Base-by-base conservation (phyloP, 2,113 vertebrate genomes). In the Synchiropus splendidus region DNA sequence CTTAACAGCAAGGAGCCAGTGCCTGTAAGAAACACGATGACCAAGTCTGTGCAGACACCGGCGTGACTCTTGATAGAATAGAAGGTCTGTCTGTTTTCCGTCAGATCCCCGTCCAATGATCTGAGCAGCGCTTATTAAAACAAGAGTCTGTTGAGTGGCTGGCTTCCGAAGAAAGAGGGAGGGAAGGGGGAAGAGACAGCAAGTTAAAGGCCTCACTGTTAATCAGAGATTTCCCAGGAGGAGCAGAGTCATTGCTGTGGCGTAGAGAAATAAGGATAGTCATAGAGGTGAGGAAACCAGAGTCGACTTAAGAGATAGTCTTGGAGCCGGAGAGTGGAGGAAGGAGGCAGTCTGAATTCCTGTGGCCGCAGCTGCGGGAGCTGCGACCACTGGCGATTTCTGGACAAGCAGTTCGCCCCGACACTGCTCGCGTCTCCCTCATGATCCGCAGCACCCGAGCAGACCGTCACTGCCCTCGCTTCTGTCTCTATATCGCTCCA, bases 341-440 rank as follows among this genome's bases (percentile, higher is more conserved):
- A 75, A 58, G 58, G 67, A 64, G 68, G 57, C 16, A 50, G 62
- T 50, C 60, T 49, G 54, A 71, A 80, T 83, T 81, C 81, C 76
- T 85, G 83, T 78, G 83, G 83, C 75, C 60, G 66, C 70, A 69
- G 78, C 82, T 79, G 79, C 64, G 64, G 70, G 68, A 63, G 68
- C 75, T 69, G 77, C 72, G 79, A 78, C 74, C 79, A 82, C 78
- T 77, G 78, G 58, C 60, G 18, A 74, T 68, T 77, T 66, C 49
- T 83, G 82, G 80, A 83, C 36, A 78, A 74, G 77, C 70, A 77
- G 67, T 66, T 72, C 57, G 21, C 55, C 54, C 61, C 51, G 59
- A 41, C 52, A 72, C 74, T 70, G 72, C 54, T 64, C 51, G 46
- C 65, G 55, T 65, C 61, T 54, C 58, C 55, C 18, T 60, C 36